A percentile compares a stretch with the other conserved stretches of the same genome.
Evolutionary conservation across 2,888 invertebrate genomes (phyloP).

Genomic region (Heliothis peltigera): DNA sequence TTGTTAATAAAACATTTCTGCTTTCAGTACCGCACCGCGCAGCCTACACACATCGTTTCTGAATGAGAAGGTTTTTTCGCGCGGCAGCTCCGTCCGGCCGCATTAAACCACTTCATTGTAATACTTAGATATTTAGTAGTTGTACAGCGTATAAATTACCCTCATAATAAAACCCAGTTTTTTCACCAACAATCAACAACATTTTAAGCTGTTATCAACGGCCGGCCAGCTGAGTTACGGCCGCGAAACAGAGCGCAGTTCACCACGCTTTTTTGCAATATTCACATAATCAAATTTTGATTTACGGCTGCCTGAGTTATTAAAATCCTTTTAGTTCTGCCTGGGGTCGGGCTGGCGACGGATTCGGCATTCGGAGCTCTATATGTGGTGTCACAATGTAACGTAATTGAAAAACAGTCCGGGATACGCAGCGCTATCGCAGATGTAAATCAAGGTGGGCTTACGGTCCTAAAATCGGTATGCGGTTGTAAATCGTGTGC

Average conservation of each 20-base stretch:
- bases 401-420: conserved; percentile 70
- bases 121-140: conserved; percentile 82
- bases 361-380: conserved; percentile 63
- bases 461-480: conserved; percentile 58
- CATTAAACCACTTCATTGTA: conserved; percentile 82
- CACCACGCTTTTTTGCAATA: conserved; percentile 72
- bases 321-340: conserved; percentile 78
- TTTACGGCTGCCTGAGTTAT: conserved; percentile 79
- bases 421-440: conserved; percentile 51
- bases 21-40: conserved; percentile 39
- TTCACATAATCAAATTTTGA: conserved; percentile 85
- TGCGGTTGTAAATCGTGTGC: conserved; percentile 61
- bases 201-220: conserved; percentile 80
- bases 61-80: conserved; percentile 69
- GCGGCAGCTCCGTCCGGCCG: conserved; percentile 67
- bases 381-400: conserved; percentile 71
- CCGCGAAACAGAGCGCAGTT: conserved; percentile 49
- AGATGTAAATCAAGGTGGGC: conserved; percentile 58
- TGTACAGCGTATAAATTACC: conserved; percentile 77
- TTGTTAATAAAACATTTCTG: background rate
- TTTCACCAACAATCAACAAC: conserved; percentile 74
- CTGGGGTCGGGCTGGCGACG: conserved; percentile 36
- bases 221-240: conserved; percentile 75
- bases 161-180: conserved; percentile 75
- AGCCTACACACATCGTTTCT: conserved; percentile 69